These are phyloP conservation scores for Drosophila diplacantha DNA, from an alignment of 2,888 invertebrate genomes.

Conservation along the genomic window DNA sequence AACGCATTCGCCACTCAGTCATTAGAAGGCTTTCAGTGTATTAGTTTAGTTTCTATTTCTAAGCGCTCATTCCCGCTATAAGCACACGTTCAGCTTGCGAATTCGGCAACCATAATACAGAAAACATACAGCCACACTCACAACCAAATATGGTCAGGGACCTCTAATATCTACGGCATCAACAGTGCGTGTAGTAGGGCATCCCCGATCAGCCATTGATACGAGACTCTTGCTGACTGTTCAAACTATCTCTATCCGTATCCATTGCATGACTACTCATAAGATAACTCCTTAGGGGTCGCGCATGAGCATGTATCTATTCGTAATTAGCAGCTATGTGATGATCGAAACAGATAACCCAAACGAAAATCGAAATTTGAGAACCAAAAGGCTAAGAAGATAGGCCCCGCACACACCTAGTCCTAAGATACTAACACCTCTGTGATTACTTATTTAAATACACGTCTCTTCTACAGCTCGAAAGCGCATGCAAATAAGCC, in stretches of 20 bases:
- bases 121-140: constrained; percentile 12
- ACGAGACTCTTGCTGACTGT: constrained; percentile 33
- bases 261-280: constrained; percentile 37
- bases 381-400: constrained; percentile 38
- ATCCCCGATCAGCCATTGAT: constrained; percentile 10
- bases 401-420: constrained; percentile 11
- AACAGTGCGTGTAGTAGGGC: not conserved
- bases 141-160: constrained; percentile 4
- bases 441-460: constrained; percentile 64
- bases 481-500: constrained; percentile 74
- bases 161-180: constrained; percentile 2
- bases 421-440: constrained; percentile 66
- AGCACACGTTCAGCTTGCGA: constrained; percentile 16
- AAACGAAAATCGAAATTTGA: constrained; percentile 38
- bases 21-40: constrained; percentile 5
- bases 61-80: constrained; percentile 15
- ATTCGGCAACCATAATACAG: constrained; percentile 20
- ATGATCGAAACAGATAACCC: constrained; percentile 3
- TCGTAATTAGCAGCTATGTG: constrained; percentile 8
- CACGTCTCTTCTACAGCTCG: constrained; percentile 76
- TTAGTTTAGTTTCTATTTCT: constrained; percentile 12
- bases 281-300: constrained; percentile 22
- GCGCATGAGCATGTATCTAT: constrained; percentile 52
- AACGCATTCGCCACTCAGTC: constrained; percentile 8
- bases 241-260: constrained; percentile 16